Base-by-base conservation (phyloP, 2,888 invertebrate genomes). In the Epinotia bilunana region DNA sequence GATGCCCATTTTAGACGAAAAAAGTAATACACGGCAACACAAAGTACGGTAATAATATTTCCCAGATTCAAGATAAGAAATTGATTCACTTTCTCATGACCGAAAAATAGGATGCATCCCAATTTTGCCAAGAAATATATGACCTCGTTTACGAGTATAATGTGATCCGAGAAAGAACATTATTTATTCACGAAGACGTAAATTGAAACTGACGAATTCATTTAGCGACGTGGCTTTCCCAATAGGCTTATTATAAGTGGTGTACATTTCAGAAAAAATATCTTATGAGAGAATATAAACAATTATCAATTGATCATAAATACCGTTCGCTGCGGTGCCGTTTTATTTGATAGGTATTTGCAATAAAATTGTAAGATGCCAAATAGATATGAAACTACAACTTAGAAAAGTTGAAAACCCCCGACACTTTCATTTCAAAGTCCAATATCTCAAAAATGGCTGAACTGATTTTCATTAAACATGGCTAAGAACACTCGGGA, bases 181-280 rank as follows among this genome's bases (percentile, higher is more conserved):
- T 67, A 23, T 63, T 73, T 58, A 67, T 68, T 71, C 68, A 63
- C 57, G n/a, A 53, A 73, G 60, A 73, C 67, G 46, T 39, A 72
- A 68, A 76, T 76, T 76, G 72, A 68, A 72, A 76, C 43, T 68
- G 65, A 72, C 62, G 67, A 72, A 72, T 76, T 65, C 46, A 72
- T 76, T 76, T 63, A 68, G 55, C 55, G 33, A 12, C 49, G 58
- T n/a, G 16, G 12, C 33, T 7, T 12, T 23, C 20, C 16, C 46
- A 49, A 64, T 64, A 28, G 64, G 64, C 46, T 64, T 64, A 64
- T 64, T 28, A 20, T 43, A 46, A 63, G 7, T 23, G 18, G 71
- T n/a, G 62, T 11, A 43, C 55, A 46, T 58, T n/a, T 9, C 28
- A 64, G 46, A 57, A 58, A 58, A 64, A 58, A 18, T 28, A 28